Evolutionary conservation across 2,888 invertebrate species (phyloP).

Genomic region (Parnassius orleans): DNA sequence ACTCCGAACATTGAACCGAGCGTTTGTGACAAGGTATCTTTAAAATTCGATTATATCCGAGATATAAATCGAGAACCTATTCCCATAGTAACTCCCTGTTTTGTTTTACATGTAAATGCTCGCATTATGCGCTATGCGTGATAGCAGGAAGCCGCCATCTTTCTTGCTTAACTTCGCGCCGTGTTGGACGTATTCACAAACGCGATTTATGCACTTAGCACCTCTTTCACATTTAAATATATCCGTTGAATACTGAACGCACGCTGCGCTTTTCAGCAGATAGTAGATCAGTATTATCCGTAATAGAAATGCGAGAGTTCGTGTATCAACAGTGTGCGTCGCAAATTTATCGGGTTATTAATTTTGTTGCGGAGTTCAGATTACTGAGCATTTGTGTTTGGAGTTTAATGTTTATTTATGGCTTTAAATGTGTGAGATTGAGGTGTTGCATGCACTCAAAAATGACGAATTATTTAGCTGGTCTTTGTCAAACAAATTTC

Average conservation of each 20-base stretch:
- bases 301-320: slow-evolving; percentile 3
- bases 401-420: too few relatives aligned
- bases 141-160: slow-evolving; percentile 28
- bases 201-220: slow-evolving; percentile 30
- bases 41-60: slow-evolving; percentile 8
- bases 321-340: background rate
- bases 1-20: slow-evolving; percentile 5
- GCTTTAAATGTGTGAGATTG: too few relatives aligned
- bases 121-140: slow-evolving; percentile 27
- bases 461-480: too few relatives aligned
- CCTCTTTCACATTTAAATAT: slow-evolving; percentile 33
- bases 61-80: slow-evolving; percentile 28
- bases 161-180: slow-evolving; percentile 26
- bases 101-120: slow-evolving; percentile 43
- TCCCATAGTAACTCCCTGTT: slow-evolving; percentile 34
- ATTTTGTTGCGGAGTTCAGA: slow-evolving; percentile 6
- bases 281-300: slow-evolving; percentile 28
- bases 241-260: slow-evolving; percentile 17
- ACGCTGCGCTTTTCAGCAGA: slow-evolving; percentile 11
- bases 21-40: slow-evolving; percentile 3
- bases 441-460: too few relatives aligned
- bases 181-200: slow-evolving; percentile 12
- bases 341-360: slow-evolving; percentile 18
- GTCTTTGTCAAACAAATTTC: too few relatives aligned
- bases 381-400: background rate